Evolutionary conservation across 2,113 vertebrate species (phyloP), one percentile per base, ranked within the genome.

Genomic region (Thoracochromis brauschi): DNA sequence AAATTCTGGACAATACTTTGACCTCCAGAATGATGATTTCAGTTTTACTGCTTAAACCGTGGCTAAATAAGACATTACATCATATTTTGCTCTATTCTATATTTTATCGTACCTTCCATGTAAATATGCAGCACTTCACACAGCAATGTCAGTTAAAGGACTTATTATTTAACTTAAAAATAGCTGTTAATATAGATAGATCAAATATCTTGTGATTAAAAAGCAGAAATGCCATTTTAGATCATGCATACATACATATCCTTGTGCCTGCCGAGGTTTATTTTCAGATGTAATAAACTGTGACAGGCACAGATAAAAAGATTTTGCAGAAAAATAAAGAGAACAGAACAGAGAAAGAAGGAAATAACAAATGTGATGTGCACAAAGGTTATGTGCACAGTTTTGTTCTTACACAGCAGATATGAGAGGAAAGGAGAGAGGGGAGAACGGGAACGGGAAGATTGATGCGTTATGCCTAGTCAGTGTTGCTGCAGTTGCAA

Each of bases 401-500:
- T 47, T 73, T 45, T 42, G 21, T 73, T 47, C 68, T 85, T 85
- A 85, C 82, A 80, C 63, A 85, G 86, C 84, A 90, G 82, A 86
- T 91, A 82, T 85, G 53, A 80, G 38, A 80, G 33, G 38, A n/a
- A 49, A 45, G 17, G 24, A 40, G 49, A 16, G 16, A 17, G 26
- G 5, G 42, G 3, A 31, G 68, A 58, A 21, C 65, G 38, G 33
- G 57, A 14, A 9, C 2, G 55, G 26, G 45, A n/a, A 89, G 91
- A 91, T 93, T 95, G 91, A 94, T 95, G 92, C 54, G 54, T 89
- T 88, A 55, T 91, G 92, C 87, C 84, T 54, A 81, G 88, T 93
- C 89, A 88, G 91, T 92, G 89, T 85, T 93, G 90, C 93, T 94
- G 93, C 92, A 93, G 92, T 89, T 89, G 93, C 95, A 94, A 93